These are phyloP conservation scores for Pungitius pungitius DNA, from an alignment of 2,113 vertebrate species.

Conservation along the genomic window DNA sequence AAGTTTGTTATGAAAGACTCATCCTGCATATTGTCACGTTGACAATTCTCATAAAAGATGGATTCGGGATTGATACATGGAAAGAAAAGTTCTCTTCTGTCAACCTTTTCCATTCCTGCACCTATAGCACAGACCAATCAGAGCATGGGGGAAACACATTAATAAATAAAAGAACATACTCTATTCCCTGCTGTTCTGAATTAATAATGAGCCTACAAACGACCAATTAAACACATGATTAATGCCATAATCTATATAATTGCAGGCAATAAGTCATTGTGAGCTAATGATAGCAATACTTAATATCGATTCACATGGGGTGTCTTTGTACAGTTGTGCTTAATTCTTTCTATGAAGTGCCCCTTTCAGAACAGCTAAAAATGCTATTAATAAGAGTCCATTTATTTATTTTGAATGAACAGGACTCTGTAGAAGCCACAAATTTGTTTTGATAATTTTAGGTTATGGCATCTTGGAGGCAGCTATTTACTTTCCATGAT, in stretches of 20 bases:
- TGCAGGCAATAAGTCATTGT: conserved; percentile 79
- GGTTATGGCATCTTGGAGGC: conserved; percentile 14
- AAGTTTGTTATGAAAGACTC: conserved; percentile 1
- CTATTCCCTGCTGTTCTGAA: conserved; percentile 77
- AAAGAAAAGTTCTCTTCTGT: conserved; percentile 8
- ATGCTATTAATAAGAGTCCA: conserved; percentile 52
- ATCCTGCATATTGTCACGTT: not conserved
- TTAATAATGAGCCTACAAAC: conserved; percentile 81
- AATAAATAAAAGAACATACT: conserved; percentile 80
- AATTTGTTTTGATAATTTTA: conserved; percentile 36
- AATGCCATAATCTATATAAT: conserved; percentile 82
- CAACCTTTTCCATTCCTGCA: conserved; percentile 25
- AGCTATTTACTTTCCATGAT: not conserved
- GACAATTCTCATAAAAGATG: conserved; percentile 15
- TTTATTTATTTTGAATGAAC: conserved; percentile 56
- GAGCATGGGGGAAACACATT: conserved; percentile 55
- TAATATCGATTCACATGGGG: conserved; percentile 78
- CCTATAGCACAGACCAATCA: conserved; percentile 48
- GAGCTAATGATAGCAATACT: conserved; percentile 80
- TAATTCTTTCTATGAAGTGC: conserved; percentile 70
- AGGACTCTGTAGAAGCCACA: conserved; percentile 14
- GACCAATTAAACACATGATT: conserved; percentile 84
- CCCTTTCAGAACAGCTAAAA: conserved; percentile 59
- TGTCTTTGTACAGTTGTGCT: conserved; percentile 70
- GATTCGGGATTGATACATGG: conserved; percentile 13